Percentiles rank a stretch among this genome's conserved stretches.
phyloP scores from a whole-genome alignment of 1,140 invertebrate genomes.

The Tribolium madens region DNA sequence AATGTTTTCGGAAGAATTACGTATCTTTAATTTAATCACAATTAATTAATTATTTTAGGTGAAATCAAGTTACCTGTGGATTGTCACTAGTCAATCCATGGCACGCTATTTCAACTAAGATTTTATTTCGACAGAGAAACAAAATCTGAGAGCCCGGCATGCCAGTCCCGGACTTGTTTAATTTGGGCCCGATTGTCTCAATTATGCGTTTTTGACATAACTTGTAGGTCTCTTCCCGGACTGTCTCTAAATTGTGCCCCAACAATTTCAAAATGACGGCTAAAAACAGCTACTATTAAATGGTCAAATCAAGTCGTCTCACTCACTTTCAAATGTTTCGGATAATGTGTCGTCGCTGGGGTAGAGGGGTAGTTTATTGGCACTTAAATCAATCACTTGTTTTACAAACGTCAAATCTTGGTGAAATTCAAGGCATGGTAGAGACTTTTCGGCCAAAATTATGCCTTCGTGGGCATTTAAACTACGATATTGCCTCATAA shows the following conservation, averaged over 20 bases:
- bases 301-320: not conserved
- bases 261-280: constrained; percentile 67
- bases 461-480: constrained; percentile 62
- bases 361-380: constrained; percentile 63
- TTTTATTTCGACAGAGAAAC: constrained; percentile 69
- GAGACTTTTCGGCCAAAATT: constrained; percentile 63
- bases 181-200: constrained; percentile 64
- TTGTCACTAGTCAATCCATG: constrained; percentile 70
- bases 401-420: constrained; percentile 65
- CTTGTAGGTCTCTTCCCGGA: constrained; percentile 65
- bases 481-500: constrained; percentile 65
- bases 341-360: constrained; percentile 63
- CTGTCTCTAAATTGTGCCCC: constrained; percentile 64
- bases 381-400: constrained; percentile 64
- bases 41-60: constrained; percentile 16
- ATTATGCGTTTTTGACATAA: constrained; percentile 65
- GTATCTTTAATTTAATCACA: constrained; percentile 65
- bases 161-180: constrained; percentile 58
- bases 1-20: constrained; percentile 71
- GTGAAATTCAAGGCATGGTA: constrained; percentile 69
- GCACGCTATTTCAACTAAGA: constrained; percentile 75
- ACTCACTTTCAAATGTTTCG: constrained; percentile 47
- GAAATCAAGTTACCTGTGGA: constrained; percentile 52
- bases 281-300: constrained; percentile 53
- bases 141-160: constrained; percentile 64